phyloP scores from a whole-genome alignment of 35 echinoderm and acorn worm species.

The Diadema setosum region DNA sequence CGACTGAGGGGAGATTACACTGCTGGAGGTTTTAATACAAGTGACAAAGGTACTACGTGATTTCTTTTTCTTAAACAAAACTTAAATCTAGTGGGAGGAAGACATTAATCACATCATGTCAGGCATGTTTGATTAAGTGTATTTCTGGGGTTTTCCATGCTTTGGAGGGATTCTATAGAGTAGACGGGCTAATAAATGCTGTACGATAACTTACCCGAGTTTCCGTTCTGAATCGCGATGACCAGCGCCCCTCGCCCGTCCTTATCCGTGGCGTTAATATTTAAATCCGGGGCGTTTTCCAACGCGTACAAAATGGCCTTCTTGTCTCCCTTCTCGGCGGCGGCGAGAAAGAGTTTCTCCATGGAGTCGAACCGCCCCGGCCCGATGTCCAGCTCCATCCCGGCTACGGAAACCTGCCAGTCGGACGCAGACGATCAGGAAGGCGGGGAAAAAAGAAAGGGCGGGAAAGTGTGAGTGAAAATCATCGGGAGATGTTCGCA shows the following conservation, averaged over 20 bases:
- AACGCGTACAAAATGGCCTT: slow-evolving; percentile 92
- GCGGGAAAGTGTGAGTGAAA: too few species aligned
- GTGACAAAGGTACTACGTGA: too few species aligned
- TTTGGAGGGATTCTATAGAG: not conserved
- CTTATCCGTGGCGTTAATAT: slow-evolving; percentile 77
- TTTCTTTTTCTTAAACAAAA: too few species aligned
- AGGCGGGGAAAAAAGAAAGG: not conserved
- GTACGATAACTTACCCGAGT: slow-evolving; percentile 69
- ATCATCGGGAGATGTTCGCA: too few species aligned
- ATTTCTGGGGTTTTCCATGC: not conserved
- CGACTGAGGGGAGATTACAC: too few species aligned
- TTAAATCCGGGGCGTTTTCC: slow-evolving; percentile 92
- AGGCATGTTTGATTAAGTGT: not conserved
- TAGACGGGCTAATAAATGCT: not conserved
- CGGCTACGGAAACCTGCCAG: slow-evolving; percentile 39
- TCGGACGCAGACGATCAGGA: not conserved
- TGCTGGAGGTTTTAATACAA: too few species aligned
- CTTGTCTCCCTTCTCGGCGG: slow-evolving; percentile 95
- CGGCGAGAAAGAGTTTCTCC: slow-evolving; percentile 95
- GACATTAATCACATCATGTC: too few species aligned
- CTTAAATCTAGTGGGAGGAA: too few species aligned
- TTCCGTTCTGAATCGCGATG: slow-evolving; percentile 93
- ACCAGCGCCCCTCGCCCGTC: slow-evolving; percentile 82
- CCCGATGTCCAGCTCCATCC: slow-evolving; percentile 79
- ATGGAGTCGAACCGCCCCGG: slow-evolving; percentile 88